These are phyloP conservation scores for Platycnemis pennipes DNA, from an alignment of 2,888 invertebrate genomes.

Conservation along the genomic window DNA sequence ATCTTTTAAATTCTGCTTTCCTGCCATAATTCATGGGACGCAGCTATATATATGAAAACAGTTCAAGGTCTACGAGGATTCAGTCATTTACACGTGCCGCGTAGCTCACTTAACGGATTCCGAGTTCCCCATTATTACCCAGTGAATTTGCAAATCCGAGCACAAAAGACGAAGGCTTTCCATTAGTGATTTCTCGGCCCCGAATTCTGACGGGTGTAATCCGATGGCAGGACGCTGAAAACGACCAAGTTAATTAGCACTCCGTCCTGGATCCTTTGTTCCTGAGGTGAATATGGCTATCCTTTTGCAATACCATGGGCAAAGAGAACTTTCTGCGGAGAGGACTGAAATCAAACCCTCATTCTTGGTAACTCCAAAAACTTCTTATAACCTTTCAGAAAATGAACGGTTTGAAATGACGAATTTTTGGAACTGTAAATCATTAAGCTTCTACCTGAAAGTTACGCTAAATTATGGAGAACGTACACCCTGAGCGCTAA, in stretches of 20 bases:
- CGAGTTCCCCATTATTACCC: background rate
- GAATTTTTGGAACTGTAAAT: no score
- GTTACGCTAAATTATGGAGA: no score
- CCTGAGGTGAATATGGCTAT: background rate
- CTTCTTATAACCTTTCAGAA: background rate
- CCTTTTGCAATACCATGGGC: background rate
- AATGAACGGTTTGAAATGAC: background rate
- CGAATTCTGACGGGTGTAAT: background rate
- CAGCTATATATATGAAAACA: background rate
- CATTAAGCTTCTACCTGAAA: no score
- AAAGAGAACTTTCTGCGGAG: background rate
- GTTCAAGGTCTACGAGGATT: background rate
- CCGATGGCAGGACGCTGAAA: slow-evolving; percentile 1
- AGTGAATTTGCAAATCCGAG: background rate
- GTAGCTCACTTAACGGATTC: background rate
- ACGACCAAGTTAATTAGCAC: slow-evolving; percentile 17
- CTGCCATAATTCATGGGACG: background rate
- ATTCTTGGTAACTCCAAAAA: background rate
- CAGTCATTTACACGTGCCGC: background rate
- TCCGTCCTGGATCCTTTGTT: background rate
- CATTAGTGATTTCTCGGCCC: slow-evolving; percentile 17
- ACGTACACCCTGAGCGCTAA: no score
- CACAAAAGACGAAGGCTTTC: background rate
- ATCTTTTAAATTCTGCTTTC: background rate
- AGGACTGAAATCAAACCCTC: background rate